These are phyloP conservation scores for Alaudala cheleensis DNA, from an alignment of 2,113 vertebrate genomes.

Conservation along the genomic window DNA sequence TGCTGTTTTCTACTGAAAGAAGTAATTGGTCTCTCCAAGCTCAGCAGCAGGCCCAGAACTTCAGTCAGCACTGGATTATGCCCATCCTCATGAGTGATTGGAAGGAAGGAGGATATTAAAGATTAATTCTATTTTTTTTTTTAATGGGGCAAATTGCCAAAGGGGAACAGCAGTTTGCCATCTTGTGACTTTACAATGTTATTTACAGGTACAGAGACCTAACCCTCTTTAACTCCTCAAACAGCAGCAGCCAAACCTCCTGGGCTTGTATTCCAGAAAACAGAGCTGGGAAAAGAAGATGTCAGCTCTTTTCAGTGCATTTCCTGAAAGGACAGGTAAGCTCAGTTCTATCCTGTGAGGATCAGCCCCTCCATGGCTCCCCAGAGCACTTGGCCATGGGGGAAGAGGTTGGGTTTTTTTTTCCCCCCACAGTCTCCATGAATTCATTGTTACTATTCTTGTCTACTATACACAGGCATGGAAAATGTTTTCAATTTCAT, in stretches of 20 bases:
- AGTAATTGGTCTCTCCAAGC: neutral
- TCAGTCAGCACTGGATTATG: neutral
- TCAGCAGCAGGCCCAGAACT: neutral
- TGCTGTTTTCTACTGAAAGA: neutral
- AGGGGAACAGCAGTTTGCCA: neutral
- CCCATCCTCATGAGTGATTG: neutral
- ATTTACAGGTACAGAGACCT: conserved; percentile 4
- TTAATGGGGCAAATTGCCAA: neutral
- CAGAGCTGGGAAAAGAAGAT: neutral
- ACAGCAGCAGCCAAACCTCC: neutral
- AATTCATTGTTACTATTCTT: neutral
- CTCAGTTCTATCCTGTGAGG: neutral
- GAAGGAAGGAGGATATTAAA: neutral
- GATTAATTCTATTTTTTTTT: neutral
- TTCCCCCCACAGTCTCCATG: neutral
- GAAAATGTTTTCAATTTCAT: neutral
- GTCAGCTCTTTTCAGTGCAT: neutral
- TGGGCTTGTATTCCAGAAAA: neutral
- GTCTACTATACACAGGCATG: neutral
- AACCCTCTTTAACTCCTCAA: neutral
- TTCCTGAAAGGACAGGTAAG: neutral
- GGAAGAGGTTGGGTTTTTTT: neutral
- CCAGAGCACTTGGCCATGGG: neutral
- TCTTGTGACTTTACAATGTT: neutral
- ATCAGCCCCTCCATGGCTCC: neutral